phyloP scores from a whole-genome alignment of 2,888 invertebrate species.

The Catocala nupta region DNA sequence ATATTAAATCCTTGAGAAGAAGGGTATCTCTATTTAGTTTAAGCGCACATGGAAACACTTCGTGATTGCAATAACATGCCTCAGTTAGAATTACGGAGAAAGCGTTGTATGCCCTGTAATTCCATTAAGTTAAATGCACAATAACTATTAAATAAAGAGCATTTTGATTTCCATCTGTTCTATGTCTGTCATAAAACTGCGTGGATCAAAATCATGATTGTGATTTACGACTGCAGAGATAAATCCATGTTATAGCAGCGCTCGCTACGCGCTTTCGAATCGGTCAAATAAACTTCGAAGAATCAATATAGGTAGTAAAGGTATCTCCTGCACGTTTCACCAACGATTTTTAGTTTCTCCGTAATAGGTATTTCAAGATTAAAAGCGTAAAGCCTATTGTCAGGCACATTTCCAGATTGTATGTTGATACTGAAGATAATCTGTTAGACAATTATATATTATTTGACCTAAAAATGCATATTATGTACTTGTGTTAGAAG shows the following conservation, averaged over 20 bases:
- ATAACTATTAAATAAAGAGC: constrained; percentile 13
- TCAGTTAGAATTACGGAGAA: constrained; percentile 11
- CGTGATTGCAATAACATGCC: not conserved
- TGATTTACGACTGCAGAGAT: constrained; percentile 4
- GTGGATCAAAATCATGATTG: constrained; percentile 1
- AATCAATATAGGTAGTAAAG: not conserved
- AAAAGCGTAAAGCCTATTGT: too few species aligned
- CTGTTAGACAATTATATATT: too few species aligned
- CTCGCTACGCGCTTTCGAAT: not conserved
- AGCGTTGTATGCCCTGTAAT: constrained; percentile 13
- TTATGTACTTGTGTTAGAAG: too few species aligned
- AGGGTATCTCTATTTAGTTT: too few species aligned
- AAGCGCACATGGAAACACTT: not conserved
- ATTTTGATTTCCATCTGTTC: constrained; percentile 11
- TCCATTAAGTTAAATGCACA: constrained; percentile 9
- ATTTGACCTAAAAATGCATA: too few species aligned
- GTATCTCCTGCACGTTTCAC: too few species aligned
- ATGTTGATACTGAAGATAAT: too few species aligned
- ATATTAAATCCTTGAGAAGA: too few species aligned
- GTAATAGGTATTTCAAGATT: too few species aligned
- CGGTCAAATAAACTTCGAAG: not conserved
- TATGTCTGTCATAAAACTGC: constrained; percentile 13
- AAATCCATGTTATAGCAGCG: not conserved
- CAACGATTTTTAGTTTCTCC: too few species aligned
- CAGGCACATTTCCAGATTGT: too few species aligned